Evolutionary conservation across 1,140 invertebrate species (phyloP).

Genomic region (Holotrichia oblita): DNA sequence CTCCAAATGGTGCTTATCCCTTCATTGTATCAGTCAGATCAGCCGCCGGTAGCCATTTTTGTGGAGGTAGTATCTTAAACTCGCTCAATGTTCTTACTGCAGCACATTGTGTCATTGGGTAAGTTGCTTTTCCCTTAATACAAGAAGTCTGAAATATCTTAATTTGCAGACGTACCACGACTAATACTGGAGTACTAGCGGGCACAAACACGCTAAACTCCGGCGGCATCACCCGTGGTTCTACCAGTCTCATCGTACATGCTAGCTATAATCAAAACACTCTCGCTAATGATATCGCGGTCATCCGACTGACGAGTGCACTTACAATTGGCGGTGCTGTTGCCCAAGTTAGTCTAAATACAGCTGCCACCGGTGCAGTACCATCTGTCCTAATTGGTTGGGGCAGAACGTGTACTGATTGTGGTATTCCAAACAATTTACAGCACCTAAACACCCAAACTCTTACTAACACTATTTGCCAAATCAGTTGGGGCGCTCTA

Average conservation of each 20-base stretch:
- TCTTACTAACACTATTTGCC: slow-evolving; percentile 58
- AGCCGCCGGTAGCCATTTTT: slow-evolving; percentile 31
- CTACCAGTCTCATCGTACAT: neutral
- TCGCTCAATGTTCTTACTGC: slow-evolving; percentile 42
- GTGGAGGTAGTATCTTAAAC: slow-evolving; percentile 39
- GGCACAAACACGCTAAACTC: slow-evolving; percentile 33
- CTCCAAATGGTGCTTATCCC: slow-evolving; percentile 57
- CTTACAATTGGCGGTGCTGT: neutral
- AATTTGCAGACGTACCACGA: neutral
- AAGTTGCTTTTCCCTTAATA: neutral
- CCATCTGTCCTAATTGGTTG: slow-evolving; percentile 51
- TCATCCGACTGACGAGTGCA: slow-evolving; percentile 62
- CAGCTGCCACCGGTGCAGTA: neutral
- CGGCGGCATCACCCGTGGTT: slow-evolving; percentile 24
- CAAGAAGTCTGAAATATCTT: neutral
- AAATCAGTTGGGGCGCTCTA: slow-evolving; percentile 32
- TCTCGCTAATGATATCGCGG: slow-evolving; percentile 64
- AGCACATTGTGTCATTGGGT: slow-evolving; percentile 49
- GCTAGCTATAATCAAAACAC: slow-evolving; percentile 13
- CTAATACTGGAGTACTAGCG: slow-evolving; percentile 4
- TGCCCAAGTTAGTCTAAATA: slow-evolving; percentile 26
- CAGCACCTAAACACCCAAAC: slow-evolving; percentile 61
- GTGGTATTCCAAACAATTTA: slow-evolving; percentile 57
- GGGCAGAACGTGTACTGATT: slow-evolving; percentile 57
- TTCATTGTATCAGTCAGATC: slow-evolving; percentile 62